Percentiles rank a stretch among this genome's conserved stretches.
phyloP scores from a whole-genome alignment of 2,797 vertebrate species.

The Fringilla coelebs region DNA sequence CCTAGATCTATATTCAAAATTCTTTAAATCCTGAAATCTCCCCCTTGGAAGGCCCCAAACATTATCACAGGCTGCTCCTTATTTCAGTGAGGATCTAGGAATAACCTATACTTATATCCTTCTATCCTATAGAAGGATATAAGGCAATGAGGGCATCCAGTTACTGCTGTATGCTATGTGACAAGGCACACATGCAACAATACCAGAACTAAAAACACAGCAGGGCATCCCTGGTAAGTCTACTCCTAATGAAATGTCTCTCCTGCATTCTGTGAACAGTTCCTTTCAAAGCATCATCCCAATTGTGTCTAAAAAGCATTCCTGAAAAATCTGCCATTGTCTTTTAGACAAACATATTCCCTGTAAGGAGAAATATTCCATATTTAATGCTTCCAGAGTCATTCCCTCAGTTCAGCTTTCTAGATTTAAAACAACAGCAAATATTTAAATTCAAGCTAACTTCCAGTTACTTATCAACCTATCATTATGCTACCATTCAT shows the following conservation, averaged over 20 bases:
- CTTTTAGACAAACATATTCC: background rate
- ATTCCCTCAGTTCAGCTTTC: background rate
- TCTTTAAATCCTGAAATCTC: background rate
- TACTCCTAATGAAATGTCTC: background rate
- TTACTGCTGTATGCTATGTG: background rate
- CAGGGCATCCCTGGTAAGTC: background rate
- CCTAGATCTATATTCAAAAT: background rate
- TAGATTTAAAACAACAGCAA: background rate
- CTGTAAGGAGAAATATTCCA: background rate
- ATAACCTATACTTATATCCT: background rate
- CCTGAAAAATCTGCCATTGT: background rate
- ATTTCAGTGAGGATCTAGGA: background rate
- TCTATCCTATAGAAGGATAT: background rate
- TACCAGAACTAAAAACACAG: background rate
- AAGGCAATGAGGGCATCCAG: background rate
- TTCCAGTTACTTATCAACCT: background rate
- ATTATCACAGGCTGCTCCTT: background rate
- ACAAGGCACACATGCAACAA: background rate
- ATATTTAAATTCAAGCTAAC: background rate
- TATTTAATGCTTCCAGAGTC: background rate
- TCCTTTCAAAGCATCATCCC: background rate
- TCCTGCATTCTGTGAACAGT: background rate
- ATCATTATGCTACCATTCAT: background rate
- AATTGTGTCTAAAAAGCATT: background rate
- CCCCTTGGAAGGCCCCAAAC: background rate